Conservation (phyloP, 2,888 invertebrate genomes). For the Clostera curtula region DNA sequence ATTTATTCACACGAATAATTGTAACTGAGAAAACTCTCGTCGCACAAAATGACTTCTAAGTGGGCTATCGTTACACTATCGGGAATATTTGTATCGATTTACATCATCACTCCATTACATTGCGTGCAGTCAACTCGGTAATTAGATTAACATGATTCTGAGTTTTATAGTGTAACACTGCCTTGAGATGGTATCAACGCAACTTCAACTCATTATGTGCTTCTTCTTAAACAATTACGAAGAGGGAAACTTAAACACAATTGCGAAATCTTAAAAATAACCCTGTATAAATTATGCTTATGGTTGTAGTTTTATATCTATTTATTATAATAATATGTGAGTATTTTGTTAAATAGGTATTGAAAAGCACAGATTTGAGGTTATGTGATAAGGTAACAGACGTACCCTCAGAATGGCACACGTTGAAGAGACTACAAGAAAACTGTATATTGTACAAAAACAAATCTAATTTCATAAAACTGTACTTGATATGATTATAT, state of each 20-base stretch:
- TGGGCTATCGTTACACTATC: constrained; percentile 16
- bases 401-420: constrained; percentile 67
- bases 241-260: constrained; percentile 17
- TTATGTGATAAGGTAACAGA: constrained; percentile 58
- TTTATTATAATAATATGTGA: constrained; percentile 59
- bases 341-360: constrained; percentile 61
- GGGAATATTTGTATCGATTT: constrained; percentile 12
- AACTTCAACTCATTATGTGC: constrained; percentile 9
- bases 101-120: constrained; percentile 14
- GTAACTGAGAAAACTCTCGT: no score
- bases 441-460: constrained; percentile 56
- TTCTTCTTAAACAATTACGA: constrained; percentile 9
- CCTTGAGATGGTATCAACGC: constrained; percentile 11
- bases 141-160: constrained; percentile 13
- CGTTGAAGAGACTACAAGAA: constrained; percentile 55
- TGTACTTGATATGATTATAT: constrained; percentile 70
- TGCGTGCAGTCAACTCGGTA: constrained; percentile 13
- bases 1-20: constrained; percentile 34
- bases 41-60: no score
- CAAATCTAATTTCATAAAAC: constrained; percentile 57
- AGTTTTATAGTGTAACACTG: constrained; percentile 17
- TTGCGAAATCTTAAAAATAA: constrained; percentile 57
- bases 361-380: constrained; percentile 64
- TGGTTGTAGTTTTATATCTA: constrained; percentile 60
- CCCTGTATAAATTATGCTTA: constrained; percentile 75